Conservation (phyloP, 1,140 invertebrate species). For the Marisa cornuarietis region DNA sequence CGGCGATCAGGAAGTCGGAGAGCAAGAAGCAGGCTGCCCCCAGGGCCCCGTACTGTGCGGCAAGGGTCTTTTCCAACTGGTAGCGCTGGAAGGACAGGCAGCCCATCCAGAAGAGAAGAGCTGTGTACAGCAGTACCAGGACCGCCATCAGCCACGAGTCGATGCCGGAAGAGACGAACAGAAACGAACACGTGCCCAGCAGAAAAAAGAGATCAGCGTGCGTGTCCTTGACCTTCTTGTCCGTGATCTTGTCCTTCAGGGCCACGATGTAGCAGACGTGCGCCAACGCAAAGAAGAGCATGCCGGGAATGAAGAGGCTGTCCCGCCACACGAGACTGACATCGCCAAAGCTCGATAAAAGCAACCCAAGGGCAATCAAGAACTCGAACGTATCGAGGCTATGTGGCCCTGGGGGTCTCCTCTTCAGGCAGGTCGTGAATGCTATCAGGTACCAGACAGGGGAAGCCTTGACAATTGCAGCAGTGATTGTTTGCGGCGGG, state of each 20-base stretch:
- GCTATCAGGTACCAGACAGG: conserved; percentile 28
- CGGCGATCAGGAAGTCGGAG: conserved; percentile 39
- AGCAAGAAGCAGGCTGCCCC: conserved; percentile 31
- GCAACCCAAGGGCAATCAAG: conserved; percentile 19
- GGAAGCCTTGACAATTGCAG: conserved; percentile 32
- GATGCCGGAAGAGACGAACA: conserved; percentile 32
- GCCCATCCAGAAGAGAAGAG: conserved; percentile 29
- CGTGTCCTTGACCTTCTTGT: conserved; percentile 17
- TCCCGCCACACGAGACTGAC: conserved; percentile 36
- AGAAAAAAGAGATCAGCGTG: background rate
- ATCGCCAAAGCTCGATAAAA: conserved; percentile 36
- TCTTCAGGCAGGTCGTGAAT: conserved; percentile 11
- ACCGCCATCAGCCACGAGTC: conserved; percentile 25
- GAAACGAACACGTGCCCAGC: conserved; percentile 21
- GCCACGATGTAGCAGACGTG: conserved; percentile 35
- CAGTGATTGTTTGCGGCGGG: conserved; percentile 28
- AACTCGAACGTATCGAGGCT: background rate
- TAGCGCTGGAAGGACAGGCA: conserved; percentile 30
- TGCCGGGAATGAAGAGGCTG: conserved; percentile 36
- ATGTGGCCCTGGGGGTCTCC: background rate
- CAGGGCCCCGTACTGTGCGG: conserved; percentile 23
- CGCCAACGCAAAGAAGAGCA: conserved; percentile 36
- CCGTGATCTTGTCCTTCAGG: conserved; percentile 10
- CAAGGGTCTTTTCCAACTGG: conserved; percentile 21
- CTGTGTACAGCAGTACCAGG: conserved; percentile 28